Conservation (phyloP, 2,797 vertebrate genomes). For the Melanotaenia pygmaea region DNA sequence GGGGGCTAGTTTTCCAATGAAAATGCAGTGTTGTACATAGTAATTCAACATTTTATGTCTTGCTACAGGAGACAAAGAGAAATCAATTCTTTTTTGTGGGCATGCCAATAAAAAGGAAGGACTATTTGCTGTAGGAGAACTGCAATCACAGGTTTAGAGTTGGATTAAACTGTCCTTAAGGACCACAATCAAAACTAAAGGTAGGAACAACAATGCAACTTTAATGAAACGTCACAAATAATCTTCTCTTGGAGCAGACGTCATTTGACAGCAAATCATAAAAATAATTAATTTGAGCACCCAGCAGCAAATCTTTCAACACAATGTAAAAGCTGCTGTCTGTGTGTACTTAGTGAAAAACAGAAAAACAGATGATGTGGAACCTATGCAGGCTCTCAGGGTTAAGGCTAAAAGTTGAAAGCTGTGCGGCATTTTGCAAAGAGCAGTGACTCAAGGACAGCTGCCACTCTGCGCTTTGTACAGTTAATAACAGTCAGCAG, state of each 20-base stretch:
- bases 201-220: too few species aligned
- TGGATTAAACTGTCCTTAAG: too few species aligned
- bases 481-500: background rate
- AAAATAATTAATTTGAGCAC: background rate
- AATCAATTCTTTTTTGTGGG: too few species aligned
- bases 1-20: background rate
- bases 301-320: background rate
- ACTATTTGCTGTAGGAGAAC: too few species aligned
- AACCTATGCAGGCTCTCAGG: constrained; percentile 6
- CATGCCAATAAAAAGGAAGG: too few species aligned
- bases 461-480: constrained; percentile 4
- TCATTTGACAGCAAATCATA: too few species aligned
- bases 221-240: background rate
- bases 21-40: background rate
- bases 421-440: background rate
- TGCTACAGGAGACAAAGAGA: too few species aligned
- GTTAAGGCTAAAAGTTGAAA: constrained; percentile 2
- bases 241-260: too few species aligned
- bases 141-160: too few species aligned
- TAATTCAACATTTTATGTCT: background rate
- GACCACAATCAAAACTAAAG: background rate
- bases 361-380: background rate
- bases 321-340: background rate
- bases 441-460: constrained; percentile 17
- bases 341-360: background rate